Percentiles rank a stretch among this genome's conserved stretches.
These are phyloP conservation scores for Macrosiphum euphorbiae DNA, from an alignment of 2,888 invertebrate genomes.

Conservation along the genomic window DNA sequence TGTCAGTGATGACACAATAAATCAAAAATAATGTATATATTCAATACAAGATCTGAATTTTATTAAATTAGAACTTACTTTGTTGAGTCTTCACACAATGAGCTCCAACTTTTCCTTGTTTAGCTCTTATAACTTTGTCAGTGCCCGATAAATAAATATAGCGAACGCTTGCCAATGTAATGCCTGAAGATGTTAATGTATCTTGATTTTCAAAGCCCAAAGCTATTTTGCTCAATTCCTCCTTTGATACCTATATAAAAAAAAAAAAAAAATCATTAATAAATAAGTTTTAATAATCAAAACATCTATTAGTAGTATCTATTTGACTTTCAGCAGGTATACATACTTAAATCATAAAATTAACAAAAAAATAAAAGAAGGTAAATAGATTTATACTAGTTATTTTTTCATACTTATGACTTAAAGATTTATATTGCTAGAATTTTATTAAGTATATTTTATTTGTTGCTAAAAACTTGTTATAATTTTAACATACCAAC, in stretches of 20 bases:
- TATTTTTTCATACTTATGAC: not conserved
- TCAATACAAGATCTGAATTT: not conserved
- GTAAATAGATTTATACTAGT: not conserved
- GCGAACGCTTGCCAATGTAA: constrained; percentile 91
- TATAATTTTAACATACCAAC: not conserved
- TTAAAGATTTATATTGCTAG: not conserved
- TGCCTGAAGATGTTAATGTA: constrained; percentile 89
- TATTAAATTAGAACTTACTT: constrained; percentile 74
- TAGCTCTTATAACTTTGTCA: constrained; percentile 93
- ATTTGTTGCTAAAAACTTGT: not conserved
- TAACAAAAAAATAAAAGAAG: not conserved
- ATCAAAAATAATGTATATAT: not conserved
- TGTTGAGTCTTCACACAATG: constrained; percentile 97
- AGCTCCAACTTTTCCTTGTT: constrained; percentile 92
- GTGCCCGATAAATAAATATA: constrained; percentile 96
- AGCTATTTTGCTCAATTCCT: constrained; percentile 90
- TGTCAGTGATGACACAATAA: not conserved
- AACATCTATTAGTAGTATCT: not conserved
- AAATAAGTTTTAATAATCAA: not conserved
- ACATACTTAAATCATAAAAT: not conserved
- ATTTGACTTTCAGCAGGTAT: not conserved
- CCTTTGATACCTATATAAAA: constrained; percentile 83
- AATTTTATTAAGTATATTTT: not conserved
- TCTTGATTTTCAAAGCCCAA: constrained; percentile 92
- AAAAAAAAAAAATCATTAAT: not conserved